These are phyloP conservation scores for Lepidothrix coronata DNA, from an alignment of 2,113 vertebrate genomes.

Conservation along the genomic window DNA sequence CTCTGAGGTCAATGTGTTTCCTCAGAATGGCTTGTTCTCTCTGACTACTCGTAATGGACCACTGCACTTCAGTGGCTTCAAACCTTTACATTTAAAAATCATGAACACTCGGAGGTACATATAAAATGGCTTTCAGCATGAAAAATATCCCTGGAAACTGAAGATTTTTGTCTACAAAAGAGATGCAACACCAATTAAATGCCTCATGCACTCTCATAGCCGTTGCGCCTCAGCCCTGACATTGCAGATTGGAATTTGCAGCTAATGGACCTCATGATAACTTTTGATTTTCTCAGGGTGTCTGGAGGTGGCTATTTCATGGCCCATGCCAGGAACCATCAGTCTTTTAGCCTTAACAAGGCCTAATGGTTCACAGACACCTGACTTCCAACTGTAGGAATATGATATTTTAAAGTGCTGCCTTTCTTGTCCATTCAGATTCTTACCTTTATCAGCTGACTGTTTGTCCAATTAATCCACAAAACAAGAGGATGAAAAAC, in stretches of 20 bases:
- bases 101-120: not conserved
- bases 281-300: not conserved
- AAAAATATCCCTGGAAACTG: not conserved
- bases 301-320: not conserved
- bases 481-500: not conserved
- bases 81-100: not conserved
- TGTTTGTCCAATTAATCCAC: not conserved
- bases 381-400: not conserved
- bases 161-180: not conserved
- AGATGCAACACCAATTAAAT: not conserved
- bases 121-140: not conserved
- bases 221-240: not conserved
- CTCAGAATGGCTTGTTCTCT: not conserved
- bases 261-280: not conserved
- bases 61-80: not conserved
- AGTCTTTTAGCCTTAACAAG: not conserved
- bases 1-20: not conserved
- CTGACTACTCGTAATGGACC: not conserved
- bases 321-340: not conserved
- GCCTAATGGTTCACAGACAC: not conserved
- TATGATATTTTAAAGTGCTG: not conserved
- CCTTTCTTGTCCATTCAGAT: not conserved
- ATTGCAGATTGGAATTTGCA: not conserved
- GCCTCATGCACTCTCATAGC: accelerated
- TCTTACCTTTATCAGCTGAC: not conserved